Conservation (phyloP, 2,113 vertebrate species). For the Microtus pennsylvanicus region DNA sequence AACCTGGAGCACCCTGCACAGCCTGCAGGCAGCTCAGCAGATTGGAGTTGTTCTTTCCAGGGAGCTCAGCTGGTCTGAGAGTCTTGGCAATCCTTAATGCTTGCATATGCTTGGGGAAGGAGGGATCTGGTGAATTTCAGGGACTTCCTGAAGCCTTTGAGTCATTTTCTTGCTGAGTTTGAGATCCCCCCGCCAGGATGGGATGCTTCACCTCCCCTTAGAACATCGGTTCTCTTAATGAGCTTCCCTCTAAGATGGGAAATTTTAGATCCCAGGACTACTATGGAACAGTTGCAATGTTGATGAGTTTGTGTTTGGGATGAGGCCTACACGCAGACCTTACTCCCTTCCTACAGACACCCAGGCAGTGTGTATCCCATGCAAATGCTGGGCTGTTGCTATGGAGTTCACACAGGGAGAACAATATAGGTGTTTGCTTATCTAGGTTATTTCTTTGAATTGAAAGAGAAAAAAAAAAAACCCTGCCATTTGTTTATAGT, state of each 20-base stretch:
- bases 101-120: background rate
- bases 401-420: background rate
- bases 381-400: too few species aligned
- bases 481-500: background rate
- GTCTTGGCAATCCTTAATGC: background rate
- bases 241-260: background rate
- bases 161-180: background rate
- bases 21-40: background rate
- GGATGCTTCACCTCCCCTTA: background rate
- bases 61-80: background rate
- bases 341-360: too few species aligned
- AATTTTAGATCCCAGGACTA: background rate
- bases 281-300: background rate
- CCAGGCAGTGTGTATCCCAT: background rate
- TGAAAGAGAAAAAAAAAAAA: background rate
- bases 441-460: background rate
- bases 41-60: too few species aligned
- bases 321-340: rapidly evolving
- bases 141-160: background rate
- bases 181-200: too few species aligned
- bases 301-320: background rate
- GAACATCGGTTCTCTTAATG: background rate
- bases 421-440: background rate
- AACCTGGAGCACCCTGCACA: background rate
- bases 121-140: background rate